Conservation (phyloP, 2,113 vertebrate species). For the Gambusia holbrooki region DNA sequence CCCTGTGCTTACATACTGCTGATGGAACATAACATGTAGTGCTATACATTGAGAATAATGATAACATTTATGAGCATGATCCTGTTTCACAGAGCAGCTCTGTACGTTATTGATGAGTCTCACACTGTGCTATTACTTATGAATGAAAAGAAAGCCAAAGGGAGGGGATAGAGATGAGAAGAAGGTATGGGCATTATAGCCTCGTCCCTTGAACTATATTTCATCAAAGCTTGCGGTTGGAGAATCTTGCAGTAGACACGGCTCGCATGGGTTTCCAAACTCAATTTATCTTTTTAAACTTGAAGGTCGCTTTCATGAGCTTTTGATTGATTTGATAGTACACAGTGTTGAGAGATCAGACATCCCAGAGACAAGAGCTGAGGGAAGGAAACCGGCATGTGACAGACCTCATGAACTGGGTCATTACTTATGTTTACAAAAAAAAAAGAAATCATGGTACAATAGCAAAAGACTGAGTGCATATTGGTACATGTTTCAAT, state of each 20-base stretch:
- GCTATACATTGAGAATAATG: slow-evolving; percentile 67
- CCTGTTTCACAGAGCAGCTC: slow-evolving; percentile 60
- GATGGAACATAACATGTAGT: slow-evolving; percentile 49
- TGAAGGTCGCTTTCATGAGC: slow-evolving; percentile 25
- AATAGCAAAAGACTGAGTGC: neutral
- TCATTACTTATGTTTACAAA: neutral
- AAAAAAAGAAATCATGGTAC: neutral
- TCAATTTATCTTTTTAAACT: slow-evolving; percentile 28
- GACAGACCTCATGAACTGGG: neutral
- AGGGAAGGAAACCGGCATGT: neutral
- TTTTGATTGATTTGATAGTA: slow-evolving; percentile 33
- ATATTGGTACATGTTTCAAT: neutral
- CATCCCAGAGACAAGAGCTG: neutral
- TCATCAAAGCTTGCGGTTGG: slow-evolving; percentile 71
- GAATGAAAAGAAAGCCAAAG: slow-evolving; percentile 71
- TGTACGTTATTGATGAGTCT: slow-evolving; percentile 79
- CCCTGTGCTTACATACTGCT: slow-evolving; percentile 34
- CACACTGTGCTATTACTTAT: slow-evolving; percentile 76
- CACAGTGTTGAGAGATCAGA: neutral
- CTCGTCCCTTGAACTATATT: slow-evolving; percentile 74
- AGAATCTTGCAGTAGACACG: slow-evolving; percentile 52
- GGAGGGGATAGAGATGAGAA: slow-evolving; percentile 58
- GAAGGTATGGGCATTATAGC: slow-evolving; percentile 68
- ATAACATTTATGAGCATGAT: slow-evolving; percentile 77
- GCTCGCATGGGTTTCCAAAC: slow-evolving; percentile 41